These are phyloP conservation scores for Sceloporus tristichus DNA, from an alignment of 2,113 vertebrate species.

Conservation along the genomic window DNA sequence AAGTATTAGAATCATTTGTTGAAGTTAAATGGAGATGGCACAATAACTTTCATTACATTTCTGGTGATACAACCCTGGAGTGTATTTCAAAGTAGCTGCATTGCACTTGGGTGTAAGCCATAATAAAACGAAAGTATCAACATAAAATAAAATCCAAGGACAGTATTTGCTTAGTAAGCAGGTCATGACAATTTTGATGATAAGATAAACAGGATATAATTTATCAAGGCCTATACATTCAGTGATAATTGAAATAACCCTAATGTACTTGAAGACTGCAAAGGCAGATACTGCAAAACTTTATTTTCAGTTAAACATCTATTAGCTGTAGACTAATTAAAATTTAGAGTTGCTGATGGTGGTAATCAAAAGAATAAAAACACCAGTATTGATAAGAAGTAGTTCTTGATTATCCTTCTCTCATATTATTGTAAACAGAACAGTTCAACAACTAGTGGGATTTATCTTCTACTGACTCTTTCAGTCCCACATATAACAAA, in stretches of 20 bases:
- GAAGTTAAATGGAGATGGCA: not conserved
- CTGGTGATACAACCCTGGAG: not conserved
- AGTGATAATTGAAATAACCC: not conserved
- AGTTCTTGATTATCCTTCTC: not conserved
- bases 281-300: not conserved
- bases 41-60: not conserved
- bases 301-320: not conserved
- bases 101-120: not conserved
- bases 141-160: not conserved
- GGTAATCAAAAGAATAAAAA: not conserved
- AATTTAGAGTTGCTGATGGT: not conserved
- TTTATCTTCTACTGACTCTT: not conserved
- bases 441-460: not conserved
- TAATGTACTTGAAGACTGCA: not conserved
- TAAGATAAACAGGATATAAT: not conserved
- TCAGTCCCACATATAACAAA: not conserved
- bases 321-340: not conserved
- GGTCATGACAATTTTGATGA: not conserved
- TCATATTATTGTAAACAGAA: not conserved
- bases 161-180: not conserved
- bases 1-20: not conserved
- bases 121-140: not conserved
- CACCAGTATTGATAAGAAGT: not conserved
- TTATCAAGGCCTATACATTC: not conserved
- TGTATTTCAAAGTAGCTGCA: not conserved